Evolutionary conservation across 2,113 vertebrate genomes (phyloP).

Genomic region (Cacatua alba): DNA sequence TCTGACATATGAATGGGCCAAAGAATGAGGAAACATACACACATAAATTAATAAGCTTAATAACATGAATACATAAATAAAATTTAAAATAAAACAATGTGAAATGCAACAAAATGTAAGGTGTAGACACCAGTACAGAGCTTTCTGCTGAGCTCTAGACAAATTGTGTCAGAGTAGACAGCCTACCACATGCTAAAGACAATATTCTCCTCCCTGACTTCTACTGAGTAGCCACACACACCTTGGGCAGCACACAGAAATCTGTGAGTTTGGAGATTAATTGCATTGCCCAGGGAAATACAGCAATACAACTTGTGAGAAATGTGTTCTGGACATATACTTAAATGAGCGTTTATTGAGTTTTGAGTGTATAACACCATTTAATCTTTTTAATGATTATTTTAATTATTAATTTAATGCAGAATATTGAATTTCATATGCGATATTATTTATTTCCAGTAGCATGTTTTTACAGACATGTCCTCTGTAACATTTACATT

Average conservation of each 20-base stretch:
- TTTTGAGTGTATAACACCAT: neutral
- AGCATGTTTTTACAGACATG: neutral
- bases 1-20: neutral
- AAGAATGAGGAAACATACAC: neutral
- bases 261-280: neutral
- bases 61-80: neutral
- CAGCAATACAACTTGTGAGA: neutral
- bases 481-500: neutral
- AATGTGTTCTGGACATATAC: neutral
- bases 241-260: neutral
- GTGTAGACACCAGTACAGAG: neutral
- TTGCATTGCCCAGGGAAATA: neutral
- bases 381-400: neutral
- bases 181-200: neutral
- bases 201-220: neutral
- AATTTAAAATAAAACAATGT: neutral
- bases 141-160: neutral
- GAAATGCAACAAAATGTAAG: neutral
- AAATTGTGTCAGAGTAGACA: neutral
- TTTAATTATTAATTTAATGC: neutral
- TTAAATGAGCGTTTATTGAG: neutral
- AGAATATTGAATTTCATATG: neutral
- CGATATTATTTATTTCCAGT: neutral
- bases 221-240: neutral
- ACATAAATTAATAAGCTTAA: neutral